Percentiles rank a stretch among this genome's conserved stretches.
Evolutionary conservation across 1,140 invertebrate species (phyloP).

Genomic region (Pogonus chalceus): DNA sequence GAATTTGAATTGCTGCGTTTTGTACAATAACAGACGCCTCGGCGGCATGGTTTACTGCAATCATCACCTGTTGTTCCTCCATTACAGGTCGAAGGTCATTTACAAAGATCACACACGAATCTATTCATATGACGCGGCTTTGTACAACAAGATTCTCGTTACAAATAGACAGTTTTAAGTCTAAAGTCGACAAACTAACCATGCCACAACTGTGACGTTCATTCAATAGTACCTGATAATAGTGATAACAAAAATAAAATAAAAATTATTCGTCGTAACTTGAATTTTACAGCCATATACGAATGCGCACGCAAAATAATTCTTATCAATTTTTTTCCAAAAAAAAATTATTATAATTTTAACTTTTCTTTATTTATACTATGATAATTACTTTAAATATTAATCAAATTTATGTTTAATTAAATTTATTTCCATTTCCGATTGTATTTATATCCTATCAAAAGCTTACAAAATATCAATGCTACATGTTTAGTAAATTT

Average conservation of each 20-base stretch:
- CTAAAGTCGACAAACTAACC: conserved; percentile 2
- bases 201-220: background rate
- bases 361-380: too few species aligned
- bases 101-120: background rate
- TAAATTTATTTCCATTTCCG: too few species aligned
- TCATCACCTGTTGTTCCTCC: background rate
- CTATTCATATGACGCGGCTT: background rate
- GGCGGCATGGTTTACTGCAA: background rate
- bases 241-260: background rate
- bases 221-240: background rate
- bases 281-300: background rate
- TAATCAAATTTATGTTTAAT: too few species aligned
- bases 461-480: too few species aligned
- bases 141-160: background rate
- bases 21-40: background rate
- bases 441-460: too few species aligned
- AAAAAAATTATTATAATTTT: too few species aligned
- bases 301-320: background rate
- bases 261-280: conserved; percentile 2
- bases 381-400: too few species aligned
- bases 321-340: background rate
- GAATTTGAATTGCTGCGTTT: background rate
- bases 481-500: too few species aligned
- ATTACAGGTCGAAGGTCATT: background rate
- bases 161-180: background rate